Percentiles rank a stretch among this genome's conserved stretches.
These are phyloP conservation scores for Physella acuta DNA, from an alignment of 1,140 invertebrate genomes.

Conservation along the genomic window DNA sequence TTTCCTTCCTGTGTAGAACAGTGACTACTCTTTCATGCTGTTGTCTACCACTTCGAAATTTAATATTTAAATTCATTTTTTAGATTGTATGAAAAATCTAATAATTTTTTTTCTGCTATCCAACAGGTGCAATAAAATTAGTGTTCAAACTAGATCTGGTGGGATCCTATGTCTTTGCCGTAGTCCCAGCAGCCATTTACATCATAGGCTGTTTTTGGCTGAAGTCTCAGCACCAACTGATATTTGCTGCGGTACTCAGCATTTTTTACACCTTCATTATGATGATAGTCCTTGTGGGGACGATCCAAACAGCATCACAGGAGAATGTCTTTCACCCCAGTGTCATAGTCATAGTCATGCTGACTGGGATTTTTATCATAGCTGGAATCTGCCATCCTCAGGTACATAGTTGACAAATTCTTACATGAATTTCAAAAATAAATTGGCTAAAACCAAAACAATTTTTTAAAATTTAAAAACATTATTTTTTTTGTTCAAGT, in stretches of 20 bases:
- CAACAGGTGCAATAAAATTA: constrained; percentile 62
- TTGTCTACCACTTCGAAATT: too few relatives aligned
- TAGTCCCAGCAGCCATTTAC: constrained; percentile 62
- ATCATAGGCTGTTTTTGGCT: constrained; percentile 61
- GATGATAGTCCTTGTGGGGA: constrained; percentile 55
- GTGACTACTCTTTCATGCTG: too few relatives aligned
- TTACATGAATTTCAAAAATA: too few relatives aligned
- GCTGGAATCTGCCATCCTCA: constrained; percentile 52
- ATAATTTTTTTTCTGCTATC: too few relatives aligned
- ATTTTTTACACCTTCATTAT: constrained; percentile 51
- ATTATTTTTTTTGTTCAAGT: too few relatives aligned
- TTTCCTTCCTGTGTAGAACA: too few relatives aligned
- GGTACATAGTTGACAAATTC: too few relatives aligned
- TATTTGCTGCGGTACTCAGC: constrained; percentile 39
- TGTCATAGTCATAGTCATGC: constrained; percentile 44
- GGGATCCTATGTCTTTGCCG: constrained; percentile 58
- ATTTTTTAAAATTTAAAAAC: too few relatives aligned
- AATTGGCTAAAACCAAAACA: too few relatives aligned
- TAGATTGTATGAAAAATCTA: too few relatives aligned
- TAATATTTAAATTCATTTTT: too few relatives aligned
- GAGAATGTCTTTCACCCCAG: constrained; percentile 44
- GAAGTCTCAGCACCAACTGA: constrained; percentile 61
- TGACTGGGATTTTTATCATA: constrained; percentile 50
- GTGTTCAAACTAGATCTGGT: constrained; percentile 64
- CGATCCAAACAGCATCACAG: constrained; percentile 40